Evolutionary conservation across 2,888 invertebrate genomes (phyloP).

Genomic region (Drosophila rubida): DNA sequence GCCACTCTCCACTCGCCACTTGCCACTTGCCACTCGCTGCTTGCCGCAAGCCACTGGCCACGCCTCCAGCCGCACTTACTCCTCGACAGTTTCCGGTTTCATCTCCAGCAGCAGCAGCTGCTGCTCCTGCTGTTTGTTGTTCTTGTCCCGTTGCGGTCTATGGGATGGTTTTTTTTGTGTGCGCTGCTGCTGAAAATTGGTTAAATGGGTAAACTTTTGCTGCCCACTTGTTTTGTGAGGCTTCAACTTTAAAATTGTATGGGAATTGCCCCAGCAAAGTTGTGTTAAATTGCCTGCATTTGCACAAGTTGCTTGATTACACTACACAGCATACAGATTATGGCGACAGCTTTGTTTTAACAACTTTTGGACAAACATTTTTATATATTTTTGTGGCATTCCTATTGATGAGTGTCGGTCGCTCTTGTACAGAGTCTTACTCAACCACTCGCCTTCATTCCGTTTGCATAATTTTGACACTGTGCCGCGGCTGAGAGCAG

Average conservation of each 20-base stretch:
- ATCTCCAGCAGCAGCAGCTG: conserved; percentile 14
- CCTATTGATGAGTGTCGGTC: too few species aligned
- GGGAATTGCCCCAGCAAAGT: conserved; percentile 27
- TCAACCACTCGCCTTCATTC: too few species aligned
- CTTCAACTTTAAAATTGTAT: conserved; percentile 48
- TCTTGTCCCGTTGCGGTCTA: conserved; percentile 59
- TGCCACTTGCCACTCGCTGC: conserved; percentile 15
- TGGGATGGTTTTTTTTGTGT: conserved; percentile 59
- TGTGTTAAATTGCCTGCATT: conserved; percentile 29
- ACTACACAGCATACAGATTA: background rate
- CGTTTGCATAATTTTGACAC: conserved; percentile 39
- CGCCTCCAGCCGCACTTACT: conserved; percentile 6
- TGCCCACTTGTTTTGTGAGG: conserved; percentile 32
- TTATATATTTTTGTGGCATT: too few species aligned
- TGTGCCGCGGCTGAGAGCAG: conserved; percentile 14
- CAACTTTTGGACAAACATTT: too few species aligned
- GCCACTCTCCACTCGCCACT: conserved; percentile 15
- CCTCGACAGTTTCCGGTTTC: background rate
- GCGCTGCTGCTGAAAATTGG: conserved; percentile 57
- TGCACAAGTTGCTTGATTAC: conserved; percentile 22
- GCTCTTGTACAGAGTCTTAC: too few species aligned
- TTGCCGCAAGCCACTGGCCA: conserved; percentile 13
- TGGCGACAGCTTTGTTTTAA: too few species aligned
- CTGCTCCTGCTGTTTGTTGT: conserved; percentile 50
- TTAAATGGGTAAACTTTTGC: conserved; percentile 68